These are phyloP conservation scores for Proteles cristata DNA, from an alignment of 2,113 vertebrate genomes.

Conservation along the genomic window DNA sequence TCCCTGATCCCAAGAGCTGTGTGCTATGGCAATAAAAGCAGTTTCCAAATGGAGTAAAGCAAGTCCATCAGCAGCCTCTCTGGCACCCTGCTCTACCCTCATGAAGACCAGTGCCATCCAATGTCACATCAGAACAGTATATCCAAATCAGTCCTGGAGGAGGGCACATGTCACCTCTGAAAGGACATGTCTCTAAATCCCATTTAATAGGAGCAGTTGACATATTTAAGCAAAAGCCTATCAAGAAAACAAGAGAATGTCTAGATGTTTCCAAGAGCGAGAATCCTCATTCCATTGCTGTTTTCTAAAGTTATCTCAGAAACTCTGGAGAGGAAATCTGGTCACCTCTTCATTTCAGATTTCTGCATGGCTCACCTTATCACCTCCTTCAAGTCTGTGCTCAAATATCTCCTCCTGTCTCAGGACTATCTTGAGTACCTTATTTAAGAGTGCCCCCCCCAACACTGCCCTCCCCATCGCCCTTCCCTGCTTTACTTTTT, in stretches of 20 bases:
- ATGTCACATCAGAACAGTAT: fast-evolving
- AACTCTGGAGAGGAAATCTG: neutral
- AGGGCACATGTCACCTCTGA: neutral
- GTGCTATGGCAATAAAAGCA: neutral
- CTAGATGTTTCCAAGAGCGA: neutral
- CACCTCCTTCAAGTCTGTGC: fast-evolving
- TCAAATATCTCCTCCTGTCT: fast-evolving
- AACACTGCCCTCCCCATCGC: neutral
- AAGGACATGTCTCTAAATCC: neutral
- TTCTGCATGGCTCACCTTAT: fast-evolving
- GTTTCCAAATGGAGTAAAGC: neutral
- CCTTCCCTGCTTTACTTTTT: neutral
- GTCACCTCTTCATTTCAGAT: too few relatives aligned
- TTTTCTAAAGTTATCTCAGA: neutral
- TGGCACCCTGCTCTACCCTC: fast-evolving
- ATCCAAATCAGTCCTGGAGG: neutral
- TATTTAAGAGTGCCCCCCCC: neutral
- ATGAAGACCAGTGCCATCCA: fast-evolving
- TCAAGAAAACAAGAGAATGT: neutral
- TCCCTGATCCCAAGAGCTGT: neutral
- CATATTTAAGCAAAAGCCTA: neutral
- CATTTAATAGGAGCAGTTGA: neutral
- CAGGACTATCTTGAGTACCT: neutral
- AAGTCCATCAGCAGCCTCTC: neutral
- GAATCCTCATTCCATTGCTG: neutral